Evolutionary conservation across 2,888 invertebrate species (phyloP).

Genomic region (Calephelis perditalis): DNA sequence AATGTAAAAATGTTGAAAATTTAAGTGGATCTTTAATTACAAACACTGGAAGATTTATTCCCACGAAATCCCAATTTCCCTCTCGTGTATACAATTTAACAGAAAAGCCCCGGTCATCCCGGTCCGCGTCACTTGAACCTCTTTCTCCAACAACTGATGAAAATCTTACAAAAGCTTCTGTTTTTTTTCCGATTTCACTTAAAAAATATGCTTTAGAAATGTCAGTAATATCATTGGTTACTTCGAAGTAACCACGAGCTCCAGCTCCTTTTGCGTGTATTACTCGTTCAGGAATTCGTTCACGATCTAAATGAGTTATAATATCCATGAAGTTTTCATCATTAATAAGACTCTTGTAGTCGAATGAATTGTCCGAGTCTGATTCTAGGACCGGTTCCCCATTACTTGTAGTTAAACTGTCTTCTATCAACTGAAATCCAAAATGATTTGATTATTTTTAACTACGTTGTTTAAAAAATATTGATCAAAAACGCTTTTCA

Average conservation of each 20-base stretch:
- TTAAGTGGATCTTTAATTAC: constrained; percentile 90
- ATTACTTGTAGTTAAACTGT: not conserved
- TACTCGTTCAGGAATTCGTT: constrained; percentile 96
- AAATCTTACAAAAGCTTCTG: no score
- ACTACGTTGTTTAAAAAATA: no score
- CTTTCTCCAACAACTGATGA: constrained; percentile 53
- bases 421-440: no score
- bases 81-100: constrained; percentile 80
- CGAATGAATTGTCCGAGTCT: not conserved
- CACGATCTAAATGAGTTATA: constrained; percentile 82
- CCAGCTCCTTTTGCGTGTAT: no score
- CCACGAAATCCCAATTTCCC: constrained; percentile 71
- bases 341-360: constrained; percentile 50
- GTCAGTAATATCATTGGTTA: no score
- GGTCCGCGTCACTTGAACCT: constrained; percentile 90
- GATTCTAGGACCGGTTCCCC: not conserved
- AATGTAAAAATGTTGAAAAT: constrained; percentile 79
- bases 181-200: no score
- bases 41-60: constrained; percentile 92
- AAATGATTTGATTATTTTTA: no score
- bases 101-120: constrained; percentile 93
- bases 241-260: no score
- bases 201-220: no score
- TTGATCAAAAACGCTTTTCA: no score
- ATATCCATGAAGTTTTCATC: no score